Evolutionary conservation across 53 echinoderm and acorn worm genomes (phyloP).

Genomic region (Paracentrotus lividus): DNA sequence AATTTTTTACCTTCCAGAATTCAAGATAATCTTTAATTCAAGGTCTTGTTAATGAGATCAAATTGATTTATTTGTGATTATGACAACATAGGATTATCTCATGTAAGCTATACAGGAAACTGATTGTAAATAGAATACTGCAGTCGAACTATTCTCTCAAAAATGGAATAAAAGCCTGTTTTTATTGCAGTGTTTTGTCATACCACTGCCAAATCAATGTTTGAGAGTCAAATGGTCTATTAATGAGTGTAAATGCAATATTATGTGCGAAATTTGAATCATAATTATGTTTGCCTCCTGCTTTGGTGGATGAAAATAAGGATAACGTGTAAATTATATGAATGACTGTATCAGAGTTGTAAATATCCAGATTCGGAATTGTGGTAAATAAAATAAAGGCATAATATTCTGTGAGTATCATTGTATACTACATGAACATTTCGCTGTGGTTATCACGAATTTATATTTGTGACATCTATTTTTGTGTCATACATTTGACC

Average conservation of each 20-base stretch:
- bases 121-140: no score
- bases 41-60: no score
- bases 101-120: no score
- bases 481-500: background rate
- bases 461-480: background rate
- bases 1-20: no score
- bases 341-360: constrained; percentile 22
- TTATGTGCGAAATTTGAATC: background rate
- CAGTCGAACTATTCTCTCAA: no score
- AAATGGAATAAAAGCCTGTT: no score
- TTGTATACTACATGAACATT: constrained; percentile 33
- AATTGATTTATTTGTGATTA: no score
- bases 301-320: background rate
- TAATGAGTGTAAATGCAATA: constrained; percentile 48
- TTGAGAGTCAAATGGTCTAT: background rate
- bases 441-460: background rate
- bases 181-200: constrained; percentile 1
- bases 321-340: constrained; percentile 19
- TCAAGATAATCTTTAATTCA: no score
- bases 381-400: background rate
- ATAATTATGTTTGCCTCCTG: background rate
- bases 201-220: background rate
- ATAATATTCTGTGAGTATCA: background rate
- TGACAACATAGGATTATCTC: no score
- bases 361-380: constrained; percentile 6